Conservation (phyloP, 2,113 vertebrate species). For the Pedetes capensis region DNA sequence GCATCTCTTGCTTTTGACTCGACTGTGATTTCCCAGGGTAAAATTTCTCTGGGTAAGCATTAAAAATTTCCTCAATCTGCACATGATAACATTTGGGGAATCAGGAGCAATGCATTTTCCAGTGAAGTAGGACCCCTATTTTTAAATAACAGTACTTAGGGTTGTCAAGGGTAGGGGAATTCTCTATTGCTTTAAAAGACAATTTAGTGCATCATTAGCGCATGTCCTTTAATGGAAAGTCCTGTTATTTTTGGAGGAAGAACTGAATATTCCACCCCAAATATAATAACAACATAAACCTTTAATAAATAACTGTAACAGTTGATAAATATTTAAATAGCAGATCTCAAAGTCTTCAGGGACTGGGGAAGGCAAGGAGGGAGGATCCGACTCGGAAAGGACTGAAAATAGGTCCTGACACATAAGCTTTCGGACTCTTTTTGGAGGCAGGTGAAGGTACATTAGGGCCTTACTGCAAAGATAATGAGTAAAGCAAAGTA, state of each 20-base stretch:
- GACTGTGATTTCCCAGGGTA: neutral
- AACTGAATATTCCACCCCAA: slow-evolving; percentile 63
- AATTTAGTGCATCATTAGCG: slow-evolving; percentile 59
- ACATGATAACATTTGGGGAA: neutral
- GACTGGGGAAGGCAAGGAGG: neutral
- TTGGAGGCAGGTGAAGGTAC: neutral
- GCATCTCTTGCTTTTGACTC: neutral
- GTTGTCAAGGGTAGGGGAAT: slow-evolving; percentile 44
- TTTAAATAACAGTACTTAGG: slow-evolving; percentile 62
- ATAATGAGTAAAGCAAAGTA: neutral
- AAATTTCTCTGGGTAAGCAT: neutral
- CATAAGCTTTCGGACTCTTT: neutral
- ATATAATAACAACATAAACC: slow-evolving; percentile 69
- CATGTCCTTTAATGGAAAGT: slow-evolving; percentile 57
- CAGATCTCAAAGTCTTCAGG: slow-evolving; percentile 66
- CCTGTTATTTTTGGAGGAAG: slow-evolving; percentile 63
- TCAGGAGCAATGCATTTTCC: neutral
- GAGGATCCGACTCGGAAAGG: slow-evolving; percentile 35
- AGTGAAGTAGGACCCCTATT: slow-evolving; percentile 12
- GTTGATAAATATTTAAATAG: slow-evolving; percentile 75
- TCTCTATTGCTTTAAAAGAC: slow-evolving; percentile 56
- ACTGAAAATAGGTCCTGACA: slow-evolving; percentile 59
- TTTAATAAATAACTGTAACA: slow-evolving; percentile 72
- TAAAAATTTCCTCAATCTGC: neutral
- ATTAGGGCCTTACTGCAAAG: neutral